phyloP scores from a whole-genome alignment of 2,888 invertebrate genomes.

The Laothoe populi region DNA sequence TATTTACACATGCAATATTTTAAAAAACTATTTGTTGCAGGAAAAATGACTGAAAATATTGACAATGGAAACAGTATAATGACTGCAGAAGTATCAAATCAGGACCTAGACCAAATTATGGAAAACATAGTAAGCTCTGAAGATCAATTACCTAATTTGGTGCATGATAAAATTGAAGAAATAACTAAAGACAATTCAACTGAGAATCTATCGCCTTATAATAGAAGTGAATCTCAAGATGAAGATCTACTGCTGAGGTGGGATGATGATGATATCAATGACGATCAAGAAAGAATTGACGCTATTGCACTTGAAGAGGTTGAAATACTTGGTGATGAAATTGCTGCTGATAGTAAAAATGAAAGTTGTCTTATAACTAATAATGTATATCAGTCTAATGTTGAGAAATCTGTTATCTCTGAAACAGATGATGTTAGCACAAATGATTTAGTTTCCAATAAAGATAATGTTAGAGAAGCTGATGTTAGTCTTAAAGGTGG shows the following conservation, averaged over 20 bases:
- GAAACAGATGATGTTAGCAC: neutral
- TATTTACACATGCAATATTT: neutral
- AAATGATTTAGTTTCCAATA: neutral
- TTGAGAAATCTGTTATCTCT: neutral
- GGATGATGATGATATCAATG: slow-evolving; percentile 54
- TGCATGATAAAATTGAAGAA: neutral
- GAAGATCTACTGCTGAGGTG: slow-evolving; percentile 58
- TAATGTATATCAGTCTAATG: neutral
- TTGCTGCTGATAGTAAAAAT: neutral
- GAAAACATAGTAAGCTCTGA: neutral
- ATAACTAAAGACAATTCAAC: neutral
- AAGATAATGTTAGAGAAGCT: neutral
- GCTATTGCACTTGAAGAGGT: slow-evolving; percentile 30
- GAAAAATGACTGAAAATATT: neutral
- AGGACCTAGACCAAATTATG: neutral
- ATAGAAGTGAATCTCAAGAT: slow-evolving; percentile 35
- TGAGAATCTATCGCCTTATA: neutral
- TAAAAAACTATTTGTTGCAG: slow-evolving; percentile 1
- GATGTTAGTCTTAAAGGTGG: neutral
- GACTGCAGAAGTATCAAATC: neutral
- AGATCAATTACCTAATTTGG: neutral
- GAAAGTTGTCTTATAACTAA: neutral
- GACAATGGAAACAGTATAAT: neutral
- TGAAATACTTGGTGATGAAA: slow-evolving; percentile 17
- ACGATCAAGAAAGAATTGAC: slow-evolving; percentile 28